These are phyloP conservation scores for Megathymus violae DNA, from an alignment of 1,140 invertebrate genomes.

Conservation along the genomic window DNA sequence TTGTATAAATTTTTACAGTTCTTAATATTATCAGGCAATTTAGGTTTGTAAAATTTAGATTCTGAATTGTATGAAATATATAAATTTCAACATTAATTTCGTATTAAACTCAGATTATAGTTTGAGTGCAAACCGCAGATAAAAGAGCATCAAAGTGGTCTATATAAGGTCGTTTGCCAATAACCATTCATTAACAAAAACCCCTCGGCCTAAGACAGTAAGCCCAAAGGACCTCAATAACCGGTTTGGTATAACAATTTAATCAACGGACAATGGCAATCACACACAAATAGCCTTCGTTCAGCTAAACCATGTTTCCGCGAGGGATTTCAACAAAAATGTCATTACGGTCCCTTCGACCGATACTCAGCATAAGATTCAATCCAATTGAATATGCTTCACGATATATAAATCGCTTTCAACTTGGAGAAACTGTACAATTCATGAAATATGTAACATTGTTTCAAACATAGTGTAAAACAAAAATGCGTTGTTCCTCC, in stretches of 20 bases:
- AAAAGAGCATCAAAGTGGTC: background rate
- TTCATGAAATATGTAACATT: background rate
- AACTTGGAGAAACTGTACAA: slow-evolving; percentile 17
- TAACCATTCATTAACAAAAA: slow-evolving; percentile 12
- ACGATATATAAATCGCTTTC: slow-evolving; percentile 34
- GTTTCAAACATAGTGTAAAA: too few species aligned
- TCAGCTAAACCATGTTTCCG: slow-evolving; percentile 38
- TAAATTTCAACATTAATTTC: too few species aligned
- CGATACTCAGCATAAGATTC: slow-evolving; percentile 37
- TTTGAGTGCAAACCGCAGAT: background rate
- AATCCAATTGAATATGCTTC: slow-evolving; percentile 42
- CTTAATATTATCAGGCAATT: too few species aligned
- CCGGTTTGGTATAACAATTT: slow-evolving; percentile 30
- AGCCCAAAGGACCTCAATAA: slow-evolving; percentile 24
- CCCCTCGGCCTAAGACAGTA: slow-evolving; percentile 28
- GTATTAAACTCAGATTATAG: background rate
- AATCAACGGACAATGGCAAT: slow-evolving; percentile 38
- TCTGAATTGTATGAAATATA: too few species aligned
- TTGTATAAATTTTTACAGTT: too few species aligned
- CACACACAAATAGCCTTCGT: slow-evolving; percentile 33
- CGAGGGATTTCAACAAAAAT: slow-evolving; percentile 32
- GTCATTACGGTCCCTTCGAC: slow-evolving; percentile 39
- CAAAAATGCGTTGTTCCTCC: too few species aligned
- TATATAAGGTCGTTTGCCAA: background rate
- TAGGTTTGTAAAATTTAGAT: too few species aligned